A percentile compares a stretch with the other conserved stretches of the same genome.
phyloP scores from a whole-genome alignment of 2,797 vertebrate species.

The Rhyacichthys aspro region DNA sequence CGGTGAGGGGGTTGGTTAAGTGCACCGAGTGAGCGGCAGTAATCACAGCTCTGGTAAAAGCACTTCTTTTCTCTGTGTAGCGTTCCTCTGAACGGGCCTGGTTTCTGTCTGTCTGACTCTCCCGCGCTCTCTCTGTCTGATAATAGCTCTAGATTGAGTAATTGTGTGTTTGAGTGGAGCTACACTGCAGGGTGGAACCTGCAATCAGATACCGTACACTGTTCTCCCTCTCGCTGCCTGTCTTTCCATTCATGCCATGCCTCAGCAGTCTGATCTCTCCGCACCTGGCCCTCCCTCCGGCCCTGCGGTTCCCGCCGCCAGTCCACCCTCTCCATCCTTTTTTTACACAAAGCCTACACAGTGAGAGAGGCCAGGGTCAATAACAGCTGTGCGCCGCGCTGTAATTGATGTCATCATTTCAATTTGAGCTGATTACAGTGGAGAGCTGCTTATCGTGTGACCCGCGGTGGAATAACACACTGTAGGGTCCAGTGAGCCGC shows the following conservation, averaged over 20 bases:
- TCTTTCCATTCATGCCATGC: conserved; percentile 63
- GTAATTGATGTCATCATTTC: conserved; percentile 86
- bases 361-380: conserved; percentile 73
- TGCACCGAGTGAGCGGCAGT: conserved; percentile 76
- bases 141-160: conserved; percentile 84
- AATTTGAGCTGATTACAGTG: conserved; percentile 84
- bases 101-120: conserved; percentile 51
- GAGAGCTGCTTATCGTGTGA: conserved; percentile 78
- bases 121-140: conserved; percentile 62
- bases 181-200: conserved; percentile 78
- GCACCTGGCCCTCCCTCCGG: conserved; percentile 54
- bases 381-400: conserved; percentile 73
- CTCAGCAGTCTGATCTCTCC: conserved; percentile 54
- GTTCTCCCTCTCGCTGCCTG: conserved; percentile 40
- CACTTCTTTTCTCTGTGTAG: conserved; percentile 68
- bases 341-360: conserved; percentile 23
- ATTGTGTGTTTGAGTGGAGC: conserved; percentile 82
- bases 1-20: conserved; percentile 76
- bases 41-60: conserved; percentile 84
- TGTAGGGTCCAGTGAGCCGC: conserved; percentile 57
- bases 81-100: conserved; percentile 64
- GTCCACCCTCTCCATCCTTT: conserved; percentile 25
- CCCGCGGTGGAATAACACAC: conserved; percentile 64
- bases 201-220: conserved; percentile 76
- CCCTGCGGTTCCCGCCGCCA: conserved; percentile 45